These are phyloP conservation scores for Tetheella fluctuosa DNA, from an alignment of 2,888 invertebrate species.

Conservation along the genomic window DNA sequence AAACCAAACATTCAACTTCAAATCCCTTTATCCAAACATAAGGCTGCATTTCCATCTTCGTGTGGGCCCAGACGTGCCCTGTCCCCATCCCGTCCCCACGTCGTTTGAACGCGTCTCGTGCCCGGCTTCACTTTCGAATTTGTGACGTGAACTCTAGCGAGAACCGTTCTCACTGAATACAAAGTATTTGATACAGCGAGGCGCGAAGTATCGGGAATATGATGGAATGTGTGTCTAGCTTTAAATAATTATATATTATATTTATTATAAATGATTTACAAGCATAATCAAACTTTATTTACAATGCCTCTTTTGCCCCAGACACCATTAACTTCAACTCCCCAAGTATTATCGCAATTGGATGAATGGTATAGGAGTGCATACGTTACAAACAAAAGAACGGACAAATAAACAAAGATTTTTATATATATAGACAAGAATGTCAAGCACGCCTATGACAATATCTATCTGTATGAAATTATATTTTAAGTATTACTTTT, in stretches of 20 bases:
- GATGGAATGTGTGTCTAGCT: background rate
- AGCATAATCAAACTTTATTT: no score
- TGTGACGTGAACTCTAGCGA: constrained; percentile 18
- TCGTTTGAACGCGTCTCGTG: constrained; percentile 20
- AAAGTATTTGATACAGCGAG: constrained; percentile 19
- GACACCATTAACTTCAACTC: no score
- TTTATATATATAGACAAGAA: no score
- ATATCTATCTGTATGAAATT: no score
- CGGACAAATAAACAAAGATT: no score
- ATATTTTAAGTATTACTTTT: no score
- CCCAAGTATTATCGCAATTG: no score
- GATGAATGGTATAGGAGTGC: no score
- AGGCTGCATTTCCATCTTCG: background rate
- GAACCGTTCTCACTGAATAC: constrained; percentile 25
- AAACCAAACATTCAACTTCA: background rate
- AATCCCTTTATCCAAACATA: constrained; percentile 2
- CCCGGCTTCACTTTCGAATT: constrained; percentile 24
- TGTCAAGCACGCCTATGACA: no score
- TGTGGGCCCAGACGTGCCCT: background rate
- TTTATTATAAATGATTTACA: background rate
- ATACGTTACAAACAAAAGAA: no score
- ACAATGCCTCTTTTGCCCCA: no score
- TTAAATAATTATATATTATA: background rate
- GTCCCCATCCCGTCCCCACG: constrained; percentile 8
- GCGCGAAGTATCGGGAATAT: background rate